Evolutionary conservation across 2,113 vertebrate genomes (phyloP).

Genomic region (Trematocara stigmaticum): DNA sequence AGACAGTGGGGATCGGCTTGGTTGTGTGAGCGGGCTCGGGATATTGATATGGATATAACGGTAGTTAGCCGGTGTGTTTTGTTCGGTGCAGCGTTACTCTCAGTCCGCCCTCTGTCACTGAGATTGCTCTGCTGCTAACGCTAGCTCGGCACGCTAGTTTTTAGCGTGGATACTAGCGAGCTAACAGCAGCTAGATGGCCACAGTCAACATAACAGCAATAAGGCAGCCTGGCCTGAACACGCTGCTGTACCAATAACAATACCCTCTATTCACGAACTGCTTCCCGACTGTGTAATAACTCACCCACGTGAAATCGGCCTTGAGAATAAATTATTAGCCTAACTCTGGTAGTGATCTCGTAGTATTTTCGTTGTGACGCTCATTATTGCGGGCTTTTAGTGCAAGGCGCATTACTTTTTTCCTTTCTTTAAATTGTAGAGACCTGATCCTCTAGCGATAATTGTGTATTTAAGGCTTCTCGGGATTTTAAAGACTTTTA

Average conservation of each 20-base stretch:
- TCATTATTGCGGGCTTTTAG: not conserved
- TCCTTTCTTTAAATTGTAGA: not conserved
- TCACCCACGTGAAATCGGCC: not conserved
- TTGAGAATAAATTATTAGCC: not conserved
- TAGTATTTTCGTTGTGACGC: not conserved
- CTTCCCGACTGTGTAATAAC: not conserved
- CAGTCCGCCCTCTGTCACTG: slow-evolving; percentile 57
- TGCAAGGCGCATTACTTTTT: not conserved
- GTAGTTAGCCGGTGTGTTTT: slow-evolving; percentile 31
- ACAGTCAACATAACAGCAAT: slow-evolving; percentile 12
- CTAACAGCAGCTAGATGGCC: slow-evolving; percentile 42
- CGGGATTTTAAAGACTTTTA: not conserved
- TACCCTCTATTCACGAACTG: not conserved
- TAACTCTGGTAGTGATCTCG: not conserved
- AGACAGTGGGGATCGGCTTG: not conserved
- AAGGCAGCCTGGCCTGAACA: slow-evolving; percentile 1
- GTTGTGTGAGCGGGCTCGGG: not conserved
- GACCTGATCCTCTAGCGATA: not conserved
- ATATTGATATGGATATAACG: not conserved
- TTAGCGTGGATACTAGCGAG: slow-evolving; percentile 15
- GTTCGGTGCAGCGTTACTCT: slow-evolving; percentile 20
- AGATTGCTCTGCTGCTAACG: slow-evolving; percentile 42
- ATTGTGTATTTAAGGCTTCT: not conserved
- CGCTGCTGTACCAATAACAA: not conserved
- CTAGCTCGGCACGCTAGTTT: slow-evolving; percentile 23